These are phyloP conservation scores for Zaprionus lineosus DNA, from an alignment of 2,888 invertebrate species.

Conservation along the genomic window DNA sequence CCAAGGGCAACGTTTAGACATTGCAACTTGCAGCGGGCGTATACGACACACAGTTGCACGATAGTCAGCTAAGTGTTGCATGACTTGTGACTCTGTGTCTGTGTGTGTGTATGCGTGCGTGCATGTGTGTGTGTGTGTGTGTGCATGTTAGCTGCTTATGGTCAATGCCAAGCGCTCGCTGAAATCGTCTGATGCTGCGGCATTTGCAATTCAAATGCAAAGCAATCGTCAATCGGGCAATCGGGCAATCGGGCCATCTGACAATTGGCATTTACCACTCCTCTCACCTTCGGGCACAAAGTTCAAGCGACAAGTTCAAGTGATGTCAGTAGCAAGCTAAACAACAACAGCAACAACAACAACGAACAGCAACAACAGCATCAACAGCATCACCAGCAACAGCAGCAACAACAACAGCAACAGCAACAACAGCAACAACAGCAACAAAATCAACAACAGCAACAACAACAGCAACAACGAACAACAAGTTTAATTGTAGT, in stretches of 20 bases:
- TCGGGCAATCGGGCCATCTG: too few relatives aligned
- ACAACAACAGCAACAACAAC: not conserved
- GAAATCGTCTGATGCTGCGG: not conserved
- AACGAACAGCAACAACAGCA: conserved; percentile 1
- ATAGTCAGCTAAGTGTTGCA: conserved; percentile 29
- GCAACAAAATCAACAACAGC: not conserved
- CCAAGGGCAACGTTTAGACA: conserved; percentile 35
- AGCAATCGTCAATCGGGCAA: too few relatives aligned
- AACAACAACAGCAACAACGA: not conserved
- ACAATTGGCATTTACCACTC: conserved; percentile 6
- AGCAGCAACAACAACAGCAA: not conserved
- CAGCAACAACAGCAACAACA: not conserved
- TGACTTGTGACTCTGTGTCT: conserved; percentile 4
- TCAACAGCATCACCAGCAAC: not conserved
- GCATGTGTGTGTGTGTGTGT: conserved; percentile 4
- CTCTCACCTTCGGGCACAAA: conserved; percentile 36
- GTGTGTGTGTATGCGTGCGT: conserved; percentile 12
- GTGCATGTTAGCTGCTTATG: conserved; percentile 30
- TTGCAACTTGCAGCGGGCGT: conserved; percentile 32
- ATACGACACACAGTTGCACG: not conserved
- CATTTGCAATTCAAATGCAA: conserved; percentile 34
- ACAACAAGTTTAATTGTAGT: conserved; percentile 10
- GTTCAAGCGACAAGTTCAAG: conserved; percentile 70
- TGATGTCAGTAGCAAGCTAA: conserved; percentile 39
- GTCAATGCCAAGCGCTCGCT: conserved; percentile 45